Evolutionary conservation across 2,797 vertebrate genomes (phyloP).

Genomic region (Rhyacichthys aspro): DNA sequence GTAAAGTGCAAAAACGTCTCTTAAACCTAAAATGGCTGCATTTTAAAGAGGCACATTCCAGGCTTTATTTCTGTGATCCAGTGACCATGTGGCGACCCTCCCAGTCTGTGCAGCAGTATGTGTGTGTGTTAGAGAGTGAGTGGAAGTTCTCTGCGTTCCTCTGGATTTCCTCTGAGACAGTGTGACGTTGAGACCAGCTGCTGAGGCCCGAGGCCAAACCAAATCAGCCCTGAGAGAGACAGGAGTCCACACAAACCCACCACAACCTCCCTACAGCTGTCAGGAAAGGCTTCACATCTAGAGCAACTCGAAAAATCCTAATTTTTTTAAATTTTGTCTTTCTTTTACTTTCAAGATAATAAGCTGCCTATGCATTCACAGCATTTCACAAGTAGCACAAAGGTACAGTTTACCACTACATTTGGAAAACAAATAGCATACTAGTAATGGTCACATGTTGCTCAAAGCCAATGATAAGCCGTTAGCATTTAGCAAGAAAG

Average conservation of each 20-base stretch:
- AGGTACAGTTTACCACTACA: no score
- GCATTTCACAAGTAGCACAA: no score
- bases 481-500: no score
- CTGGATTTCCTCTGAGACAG: constrained; percentile 51
- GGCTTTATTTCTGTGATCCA: constrained; percentile 7
- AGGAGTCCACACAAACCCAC: constrained; percentile 16
- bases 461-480: no score
- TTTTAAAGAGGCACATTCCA: constrained; percentile 6
- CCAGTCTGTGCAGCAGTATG: constrained; percentile 8
- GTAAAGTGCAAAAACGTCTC: not conserved
- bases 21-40: not conserved
- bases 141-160: constrained; percentile 25
- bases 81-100: constrained; percentile 7
- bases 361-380: no score
- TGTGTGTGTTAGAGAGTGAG: constrained; percentile 21
- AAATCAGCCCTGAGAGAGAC: constrained; percentile 8
- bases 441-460: no score
- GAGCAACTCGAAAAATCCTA: no score
- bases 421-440: no score
- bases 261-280: constrained; percentile 8
- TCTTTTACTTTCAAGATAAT: not conserved
- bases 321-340: no score
- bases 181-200: constrained; percentile 45
- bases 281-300: no score
- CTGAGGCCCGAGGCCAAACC: constrained; percentile 29